These are phyloP conservation scores for Trachelus troglodyta DNA, from an alignment of 2,888 invertebrate species.

Conservation along the genomic window DNA sequence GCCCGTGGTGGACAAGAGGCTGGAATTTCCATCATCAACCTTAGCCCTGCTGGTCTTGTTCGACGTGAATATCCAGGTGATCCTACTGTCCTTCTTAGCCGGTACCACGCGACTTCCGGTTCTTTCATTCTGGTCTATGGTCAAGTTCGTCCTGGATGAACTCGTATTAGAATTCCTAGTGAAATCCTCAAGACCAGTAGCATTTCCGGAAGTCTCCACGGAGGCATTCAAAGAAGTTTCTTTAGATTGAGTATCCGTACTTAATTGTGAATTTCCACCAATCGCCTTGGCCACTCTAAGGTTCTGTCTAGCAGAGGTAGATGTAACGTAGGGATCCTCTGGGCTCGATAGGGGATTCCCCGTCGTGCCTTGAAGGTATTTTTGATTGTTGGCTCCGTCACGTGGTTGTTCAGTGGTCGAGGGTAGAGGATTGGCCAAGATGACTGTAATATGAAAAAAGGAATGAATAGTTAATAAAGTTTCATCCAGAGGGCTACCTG, in stretches of 20 bases:
- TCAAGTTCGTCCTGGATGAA: no score
- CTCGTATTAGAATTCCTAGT: no score
- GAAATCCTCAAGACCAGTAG: not conserved
- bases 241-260: no score
- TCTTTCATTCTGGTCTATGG: no score
- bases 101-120: no score
- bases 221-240: conserved; percentile 29
- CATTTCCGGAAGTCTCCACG: conserved; percentile 12
- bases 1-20: conserved; percentile 24
- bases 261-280: conserved; percentile 36
- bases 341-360: not conserved
- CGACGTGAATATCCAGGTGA: conserved; percentile 49
- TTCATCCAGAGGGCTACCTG: no score
- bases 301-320: conserved; percentile 22
- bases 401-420: conserved; percentile 44
- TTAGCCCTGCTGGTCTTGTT: conserved; percentile 39
- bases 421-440: conserved; percentile 49
- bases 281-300: conserved; percentile 55
- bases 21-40: conserved; percentile 34
- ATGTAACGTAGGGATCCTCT: not conserved
- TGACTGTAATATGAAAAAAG: conserved; percentile 31
- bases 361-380: conserved; percentile 3
- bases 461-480: not conserved
- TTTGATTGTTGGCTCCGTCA: not conserved
- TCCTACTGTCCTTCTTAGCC: conserved; percentile 47